Base-by-base conservation (phyloP, 2,888 invertebrate species). In the Agrotis puta region DNA sequence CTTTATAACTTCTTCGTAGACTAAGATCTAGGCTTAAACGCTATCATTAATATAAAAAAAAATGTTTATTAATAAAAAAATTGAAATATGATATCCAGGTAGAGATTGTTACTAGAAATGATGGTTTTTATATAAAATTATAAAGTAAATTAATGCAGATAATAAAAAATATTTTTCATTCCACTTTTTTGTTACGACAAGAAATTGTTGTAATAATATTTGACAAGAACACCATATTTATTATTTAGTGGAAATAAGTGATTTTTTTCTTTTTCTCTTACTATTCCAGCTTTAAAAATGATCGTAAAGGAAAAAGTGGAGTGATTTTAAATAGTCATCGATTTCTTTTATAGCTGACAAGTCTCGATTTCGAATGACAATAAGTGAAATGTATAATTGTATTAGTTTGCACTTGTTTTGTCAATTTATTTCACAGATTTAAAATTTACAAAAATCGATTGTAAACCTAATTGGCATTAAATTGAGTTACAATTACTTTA, bases 81-180 rank as follows among this genome's bases (percentile, higher is more conserved):
- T 88, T 90, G 87, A 91, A 93, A 91, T 94, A 94, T 93, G 84
- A 87, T 89, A 95, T 94, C 92, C 94, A 89, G 91, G 95, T 95
- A 96, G 95, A 93, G 88, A 94, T 96, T 96, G 96, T 96, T 96
- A 96, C 91, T 96, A 95, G 94, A 94, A 79, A 92, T 92, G 94
- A 93, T 94, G 94, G 92, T 94, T 95, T 95, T 95, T 95, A 94
- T 94, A 94, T 87, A 85, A 93, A 93, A 91, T 54, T 90, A 90
- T 90, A 88, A 92, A 91, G 86, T 89, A 90, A 90, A 90, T 85
- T 85, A 89, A 85, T 88, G 89, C 92, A 90, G 88, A 91, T 87
- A 86, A 88, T 89, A 89, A 89, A 85, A 87, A 86, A 88, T 87
- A 82, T 80, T 74, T 71, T 79, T 71, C 87, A 82, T 88, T 87